Evolutionary conservation across 2,888 invertebrate genomes (phyloP).

Genomic region (Mythimna impura): DNA sequence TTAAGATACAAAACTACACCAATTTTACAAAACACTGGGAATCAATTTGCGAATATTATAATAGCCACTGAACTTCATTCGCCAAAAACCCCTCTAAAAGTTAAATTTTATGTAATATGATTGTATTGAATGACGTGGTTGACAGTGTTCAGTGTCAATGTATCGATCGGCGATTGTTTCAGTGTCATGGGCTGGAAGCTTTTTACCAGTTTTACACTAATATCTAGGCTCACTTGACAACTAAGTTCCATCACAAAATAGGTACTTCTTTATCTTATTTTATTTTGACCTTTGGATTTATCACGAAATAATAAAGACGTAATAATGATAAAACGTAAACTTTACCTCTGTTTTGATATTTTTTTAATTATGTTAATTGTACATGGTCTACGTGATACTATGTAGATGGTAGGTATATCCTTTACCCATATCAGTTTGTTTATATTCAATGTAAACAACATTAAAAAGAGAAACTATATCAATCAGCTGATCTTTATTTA

Average conservation of each 20-base stretch:
- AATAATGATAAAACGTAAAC: constrained; percentile 13
- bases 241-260: background rate
- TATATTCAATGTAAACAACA: constrained; percentile 47
- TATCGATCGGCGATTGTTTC: constrained; percentile 2
- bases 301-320: background rate
- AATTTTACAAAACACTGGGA: no score
- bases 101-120: background rate
- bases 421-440: constrained; percentile 25
- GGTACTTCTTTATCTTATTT: background rate
- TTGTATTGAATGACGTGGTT: background rate
- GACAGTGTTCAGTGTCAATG: background rate
- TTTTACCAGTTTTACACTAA: background rate
- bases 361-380: constrained; percentile 46
- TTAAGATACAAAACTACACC: no score
- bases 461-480: constrained; percentile 21
- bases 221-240: background rate
- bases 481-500: constrained; percentile 54
- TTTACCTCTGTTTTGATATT: constrained; percentile 22
- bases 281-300: background rate
- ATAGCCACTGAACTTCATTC: no score
- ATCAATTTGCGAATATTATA: no score
- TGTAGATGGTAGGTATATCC: constrained; percentile 37
- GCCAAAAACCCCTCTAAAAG: background rate
- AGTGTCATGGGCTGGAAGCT: background rate
- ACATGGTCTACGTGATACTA: constrained; percentile 42